Evolutionary conservation across 2,113 vertebrate species (phyloP).

Genomic region (Daphoenositta chrysoptera): DNA sequence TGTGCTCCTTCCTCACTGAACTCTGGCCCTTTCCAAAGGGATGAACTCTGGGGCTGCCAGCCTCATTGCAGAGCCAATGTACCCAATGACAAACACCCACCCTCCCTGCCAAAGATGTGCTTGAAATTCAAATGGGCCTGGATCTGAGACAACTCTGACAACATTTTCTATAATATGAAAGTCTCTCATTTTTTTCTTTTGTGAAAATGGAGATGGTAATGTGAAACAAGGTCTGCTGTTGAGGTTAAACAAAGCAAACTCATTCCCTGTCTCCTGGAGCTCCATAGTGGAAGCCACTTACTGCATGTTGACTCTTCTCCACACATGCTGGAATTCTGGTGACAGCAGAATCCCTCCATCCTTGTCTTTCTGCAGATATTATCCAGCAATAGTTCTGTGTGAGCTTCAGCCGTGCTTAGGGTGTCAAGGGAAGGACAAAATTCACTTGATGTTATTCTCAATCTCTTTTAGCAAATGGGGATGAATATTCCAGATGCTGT

Average conservation of each 20-base stretch:
- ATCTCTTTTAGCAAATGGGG: background rate
- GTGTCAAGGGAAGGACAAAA: background rate
- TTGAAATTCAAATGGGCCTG: background rate
- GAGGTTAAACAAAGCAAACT: background rate
- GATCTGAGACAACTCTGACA: background rate
- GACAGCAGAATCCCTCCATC: background rate
- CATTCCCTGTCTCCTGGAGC: background rate
- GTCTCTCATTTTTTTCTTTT: background rate
- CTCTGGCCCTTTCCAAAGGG: background rate
- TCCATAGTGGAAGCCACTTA: accelerated
- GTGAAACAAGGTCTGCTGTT: background rate
- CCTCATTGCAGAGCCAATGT: accelerated
- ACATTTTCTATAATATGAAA: accelerated
- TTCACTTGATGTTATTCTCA: background rate
- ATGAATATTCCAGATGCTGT: background rate
- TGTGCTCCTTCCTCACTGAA: background rate
- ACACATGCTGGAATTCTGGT: background rate
- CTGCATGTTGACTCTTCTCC: background rate
- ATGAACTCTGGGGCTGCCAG: background rate
- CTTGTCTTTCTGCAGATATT: background rate
- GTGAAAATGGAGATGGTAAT: background rate
- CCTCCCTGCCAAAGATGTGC: background rate
- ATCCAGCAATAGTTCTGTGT: background rate
- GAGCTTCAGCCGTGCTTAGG: background rate
- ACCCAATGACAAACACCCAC: background rate